phyloP scores from a whole-genome alignment of 2,113 vertebrate genomes.

The Callithrix jacchus region DNA sequence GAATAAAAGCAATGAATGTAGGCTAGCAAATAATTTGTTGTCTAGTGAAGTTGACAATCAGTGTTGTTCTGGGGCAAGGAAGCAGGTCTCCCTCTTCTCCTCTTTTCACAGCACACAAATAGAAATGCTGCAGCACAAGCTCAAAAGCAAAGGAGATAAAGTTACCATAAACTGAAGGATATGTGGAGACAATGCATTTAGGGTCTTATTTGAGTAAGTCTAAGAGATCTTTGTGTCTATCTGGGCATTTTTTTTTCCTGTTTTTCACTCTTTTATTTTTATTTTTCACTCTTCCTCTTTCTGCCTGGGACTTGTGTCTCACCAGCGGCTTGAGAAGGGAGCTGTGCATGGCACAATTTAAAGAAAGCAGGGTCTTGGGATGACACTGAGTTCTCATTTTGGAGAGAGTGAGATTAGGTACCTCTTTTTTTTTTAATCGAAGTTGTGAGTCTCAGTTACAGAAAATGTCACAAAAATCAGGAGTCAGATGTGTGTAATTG shows the following conservation, averaged over 20 bases:
- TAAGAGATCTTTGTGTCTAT: neutral
- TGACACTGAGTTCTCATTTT: neutral
- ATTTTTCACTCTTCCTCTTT: neutral
- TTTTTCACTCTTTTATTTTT: neutral
- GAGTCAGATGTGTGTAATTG: neutral
- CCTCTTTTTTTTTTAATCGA: neutral
- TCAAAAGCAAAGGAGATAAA: neutral
- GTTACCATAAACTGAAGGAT: neutral
- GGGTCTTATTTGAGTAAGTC: neutral
- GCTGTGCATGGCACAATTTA: rapidly evolving
- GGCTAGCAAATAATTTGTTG: neutral
- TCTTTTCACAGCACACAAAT: neutral
- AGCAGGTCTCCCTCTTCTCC: rapidly evolving
- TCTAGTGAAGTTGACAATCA: neutral
- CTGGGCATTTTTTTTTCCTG: neutral
- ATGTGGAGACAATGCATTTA: rapidly evolving
- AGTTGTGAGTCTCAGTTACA: neutral
- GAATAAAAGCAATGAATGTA: neutral
- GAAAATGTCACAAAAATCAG: neutral
- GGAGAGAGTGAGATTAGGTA: neutral
- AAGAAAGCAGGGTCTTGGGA: neutral
- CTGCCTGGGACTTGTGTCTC: neutral
- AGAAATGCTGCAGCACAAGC: rapidly evolving
- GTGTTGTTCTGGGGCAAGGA: neutral
- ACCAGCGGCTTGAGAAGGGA: neutral